phyloP scores from a whole-genome alignment of 2,797 vertebrate species.

The Ceyx erithaca region DNA sequence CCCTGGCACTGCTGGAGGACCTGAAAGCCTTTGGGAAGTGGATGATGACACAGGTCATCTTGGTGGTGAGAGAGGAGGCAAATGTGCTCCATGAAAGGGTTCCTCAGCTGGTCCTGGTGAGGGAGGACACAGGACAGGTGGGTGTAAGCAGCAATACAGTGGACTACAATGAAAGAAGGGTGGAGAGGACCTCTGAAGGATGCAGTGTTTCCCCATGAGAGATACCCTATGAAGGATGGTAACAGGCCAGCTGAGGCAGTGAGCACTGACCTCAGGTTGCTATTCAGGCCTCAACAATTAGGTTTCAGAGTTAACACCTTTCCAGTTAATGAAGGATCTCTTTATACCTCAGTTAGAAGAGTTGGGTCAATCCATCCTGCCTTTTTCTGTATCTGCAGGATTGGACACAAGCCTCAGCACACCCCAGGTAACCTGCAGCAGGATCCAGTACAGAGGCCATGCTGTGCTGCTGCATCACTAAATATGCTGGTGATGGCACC shows the following conservation, averaged over 20 bases:
- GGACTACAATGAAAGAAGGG: rapidly evolving
- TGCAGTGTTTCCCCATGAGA: neutral
- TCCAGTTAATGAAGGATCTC: neutral
- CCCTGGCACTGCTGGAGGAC: neutral
- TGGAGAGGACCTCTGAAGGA: neutral
- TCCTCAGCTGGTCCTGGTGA: neutral
- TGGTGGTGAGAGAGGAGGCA: neutral
- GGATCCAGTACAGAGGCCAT: rapidly evolving
- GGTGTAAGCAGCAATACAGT: neutral
- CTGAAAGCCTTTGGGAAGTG: neutral
- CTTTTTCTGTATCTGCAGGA: neutral
- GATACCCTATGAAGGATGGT: neutral
- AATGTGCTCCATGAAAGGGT: neutral
- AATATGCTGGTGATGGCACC: rapidly evolving
- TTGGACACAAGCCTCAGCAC: neutral
- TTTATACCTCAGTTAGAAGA: neutral
- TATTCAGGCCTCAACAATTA: neutral
- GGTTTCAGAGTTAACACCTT: neutral
- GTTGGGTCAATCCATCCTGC: neutral
- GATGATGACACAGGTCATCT: neutral
- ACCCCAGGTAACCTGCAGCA: neutral
- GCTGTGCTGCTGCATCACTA: rapidly evolving
- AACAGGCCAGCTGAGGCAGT: neutral
- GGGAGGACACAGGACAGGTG: neutral
- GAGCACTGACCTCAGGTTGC: neutral